phyloP scores from a whole-genome alignment of 2,888 invertebrate species.

The Achlya flavicornis region DNA sequence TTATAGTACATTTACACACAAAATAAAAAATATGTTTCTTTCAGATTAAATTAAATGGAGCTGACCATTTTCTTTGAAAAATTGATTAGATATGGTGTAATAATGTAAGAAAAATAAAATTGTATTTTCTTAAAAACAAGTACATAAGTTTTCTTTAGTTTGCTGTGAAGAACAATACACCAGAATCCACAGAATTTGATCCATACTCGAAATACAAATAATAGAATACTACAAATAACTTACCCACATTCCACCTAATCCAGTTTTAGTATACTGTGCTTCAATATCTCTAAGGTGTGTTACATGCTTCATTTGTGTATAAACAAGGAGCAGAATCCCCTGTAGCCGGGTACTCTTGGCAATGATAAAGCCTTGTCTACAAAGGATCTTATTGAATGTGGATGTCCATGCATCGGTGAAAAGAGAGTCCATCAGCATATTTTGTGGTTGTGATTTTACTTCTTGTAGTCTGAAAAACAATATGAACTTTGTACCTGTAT shows the following conservation, averaged over 20 bases:
- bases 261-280: slow-evolving; percentile 94
- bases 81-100: too few species aligned
- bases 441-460: slow-evolving; percentile 94
- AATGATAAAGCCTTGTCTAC: slow-evolving; percentile 88
- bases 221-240: slow-evolving; percentile 56
- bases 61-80: too few species aligned
- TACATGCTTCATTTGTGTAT: slow-evolving; percentile 90
- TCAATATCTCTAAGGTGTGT: slow-evolving; percentile 93
- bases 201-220: too few species aligned
- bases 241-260: slow-evolving; percentile 96
- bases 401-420: slow-evolving; percentile 94
- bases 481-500: background rate
- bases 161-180: background rate
- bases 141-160: background rate
- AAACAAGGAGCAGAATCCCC: slow-evolving; percentile 91
- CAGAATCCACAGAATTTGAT: too few species aligned
- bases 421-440: slow-evolving; percentile 90
- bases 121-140: too few species aligned
- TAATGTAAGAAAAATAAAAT: too few species aligned
- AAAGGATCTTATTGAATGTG: slow-evolving; percentile 87
- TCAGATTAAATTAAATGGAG: too few species aligned
- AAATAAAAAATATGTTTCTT: too few species aligned
- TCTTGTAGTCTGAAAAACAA: slow-evolving; percentile 88
- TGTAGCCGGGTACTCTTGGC: slow-evolving; percentile 92
- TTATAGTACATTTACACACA: too few species aligned